A percentile compares a stretch with the other conserved stretches of the same genome.
Evolutionary conservation across 2,113 vertebrate genomes (phyloP).

Genomic region (Thalassoma bifasciatum): DNA sequence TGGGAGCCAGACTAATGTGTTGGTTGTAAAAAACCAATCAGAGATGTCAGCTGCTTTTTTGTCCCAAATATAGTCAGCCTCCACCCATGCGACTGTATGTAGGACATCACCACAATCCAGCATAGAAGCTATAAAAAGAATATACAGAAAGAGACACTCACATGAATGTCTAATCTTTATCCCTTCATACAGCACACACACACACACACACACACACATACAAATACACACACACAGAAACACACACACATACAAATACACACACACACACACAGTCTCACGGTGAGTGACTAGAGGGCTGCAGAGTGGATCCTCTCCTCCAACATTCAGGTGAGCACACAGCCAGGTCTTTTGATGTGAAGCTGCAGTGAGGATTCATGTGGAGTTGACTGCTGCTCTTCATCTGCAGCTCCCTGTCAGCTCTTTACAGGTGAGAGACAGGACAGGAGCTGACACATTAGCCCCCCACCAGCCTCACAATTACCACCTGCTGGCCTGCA

Average conservation of each 20-base stretch:
- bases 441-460: slow-evolving; percentile 47
- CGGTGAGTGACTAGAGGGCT: not conserved
- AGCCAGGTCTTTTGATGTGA: slow-evolving; percentile 28
- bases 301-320: not conserved
- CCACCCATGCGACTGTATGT: not conserved
- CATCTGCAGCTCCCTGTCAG: slow-evolving; percentile 23
- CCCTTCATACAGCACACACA: not conserved
- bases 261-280: no score
- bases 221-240: no score
- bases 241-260: no score
- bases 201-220: no score
- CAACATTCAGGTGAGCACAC: slow-evolving; percentile 15
- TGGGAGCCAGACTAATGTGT: slow-evolving; percentile 25
- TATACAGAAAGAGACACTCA: not conserved
- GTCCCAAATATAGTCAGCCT: slow-evolving; percentile 1
- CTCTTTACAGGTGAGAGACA: slow-evolving; percentile 26
- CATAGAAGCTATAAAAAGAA: not conserved
- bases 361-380: slow-evolving; percentile 22
- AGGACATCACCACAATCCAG: not conserved
- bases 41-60: slow-evolving; percentile 17
- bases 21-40: slow-evolving; percentile 33
- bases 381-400: slow-evolving; percentile 22
- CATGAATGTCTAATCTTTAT: not conserved
- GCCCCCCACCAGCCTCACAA: slow-evolving; percentile 39
- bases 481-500: slow-evolving; percentile 19